Base-by-base conservation (phyloP, 2,888 invertebrate genomes). In the Empis livida region DNA sequence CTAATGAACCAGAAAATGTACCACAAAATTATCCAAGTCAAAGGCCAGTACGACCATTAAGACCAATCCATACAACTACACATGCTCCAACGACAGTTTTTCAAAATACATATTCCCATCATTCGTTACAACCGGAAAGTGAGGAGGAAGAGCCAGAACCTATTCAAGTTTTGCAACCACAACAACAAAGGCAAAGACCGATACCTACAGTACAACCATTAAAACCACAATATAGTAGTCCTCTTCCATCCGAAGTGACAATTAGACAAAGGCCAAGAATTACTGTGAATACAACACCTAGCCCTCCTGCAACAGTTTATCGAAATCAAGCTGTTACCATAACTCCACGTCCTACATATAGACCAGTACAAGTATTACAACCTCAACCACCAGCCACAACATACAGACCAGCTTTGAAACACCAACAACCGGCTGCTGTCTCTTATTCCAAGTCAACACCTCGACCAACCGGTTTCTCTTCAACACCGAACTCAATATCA, bases 71-170 rank as follows among this genome's bases (percentile, higher is more conserved):
- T 2, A 74, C 74, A 14, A 65, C 75, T 1, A 66, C 75, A 48
- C 72, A 67, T 23, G 64, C 79, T 1, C 73, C 82, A 1, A 80
- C 84, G 5, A 80, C 84, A 5, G 73, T 78, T 57, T 84, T 79
- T 77, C 83, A 84, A 62, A 80, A 80, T 58, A 77, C 77, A 57
- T 84, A 82, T 65, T 65, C 68, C 42, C 65, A 70, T 42, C 44
- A 44, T 27, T 27, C 48, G 35, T 38, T 50, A 2, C 58, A 63
- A 15, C 78, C 78, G 53, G 79, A 80, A 55, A 74, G 78, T 47
- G 68, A 68, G 42, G 73, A 73, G 27, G 73, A 72, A 43, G 74
- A 78, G 58, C 77, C 77, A 49, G 78, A 77, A 53, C 70, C 73
- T 3, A 67, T 70, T 55, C 70, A 72, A 58, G 58, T 71, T 6